phyloP scores from a whole-genome alignment of 2,888 invertebrate species.

The Cataglyphis livida region DNA sequence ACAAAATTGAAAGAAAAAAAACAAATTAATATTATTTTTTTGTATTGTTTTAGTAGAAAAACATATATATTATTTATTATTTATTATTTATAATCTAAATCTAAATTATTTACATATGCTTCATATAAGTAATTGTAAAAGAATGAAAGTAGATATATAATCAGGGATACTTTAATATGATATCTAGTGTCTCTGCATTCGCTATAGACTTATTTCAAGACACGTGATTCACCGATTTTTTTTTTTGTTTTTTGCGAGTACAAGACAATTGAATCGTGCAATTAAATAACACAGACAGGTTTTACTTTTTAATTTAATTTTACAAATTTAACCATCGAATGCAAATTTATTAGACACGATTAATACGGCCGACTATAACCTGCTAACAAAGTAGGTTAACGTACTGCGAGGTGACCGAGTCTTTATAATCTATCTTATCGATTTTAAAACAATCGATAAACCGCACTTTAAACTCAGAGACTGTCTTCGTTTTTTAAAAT shows the following conservation, averaged over 20 bases:
- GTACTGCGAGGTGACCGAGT: constrained; percentile 44
- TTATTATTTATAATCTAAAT: not conserved
- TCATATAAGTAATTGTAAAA: not conserved
- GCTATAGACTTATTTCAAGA: not conserved
- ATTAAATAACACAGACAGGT: not conserved
- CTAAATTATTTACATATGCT: not conserved
- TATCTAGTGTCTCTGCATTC: not conserved
- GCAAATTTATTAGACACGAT: not conserved
- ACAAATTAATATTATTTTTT: not conserved
- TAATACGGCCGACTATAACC: not conserved
- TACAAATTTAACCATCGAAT: not conserved
- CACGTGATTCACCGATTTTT: not conserved
- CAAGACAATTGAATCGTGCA: not conserved
- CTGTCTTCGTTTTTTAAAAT: not conserved
- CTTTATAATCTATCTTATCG: constrained; percentile 55
- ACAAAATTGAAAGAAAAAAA: not conserved
- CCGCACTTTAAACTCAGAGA: constrained; percentile 17
- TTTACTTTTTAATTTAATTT: not conserved
- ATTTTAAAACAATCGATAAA: constrained; percentile 50
- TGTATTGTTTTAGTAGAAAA: not conserved
- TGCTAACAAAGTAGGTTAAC: constrained; percentile 52
- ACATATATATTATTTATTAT: not conserved
- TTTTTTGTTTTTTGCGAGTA: not conserved
- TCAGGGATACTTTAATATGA: not conserved
- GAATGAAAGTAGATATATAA: not conserved